These are phyloP conservation scores for Cyaniris semiargus DNA, from an alignment of 2,888 invertebrate genomes.

Conservation along the genomic window DNA sequence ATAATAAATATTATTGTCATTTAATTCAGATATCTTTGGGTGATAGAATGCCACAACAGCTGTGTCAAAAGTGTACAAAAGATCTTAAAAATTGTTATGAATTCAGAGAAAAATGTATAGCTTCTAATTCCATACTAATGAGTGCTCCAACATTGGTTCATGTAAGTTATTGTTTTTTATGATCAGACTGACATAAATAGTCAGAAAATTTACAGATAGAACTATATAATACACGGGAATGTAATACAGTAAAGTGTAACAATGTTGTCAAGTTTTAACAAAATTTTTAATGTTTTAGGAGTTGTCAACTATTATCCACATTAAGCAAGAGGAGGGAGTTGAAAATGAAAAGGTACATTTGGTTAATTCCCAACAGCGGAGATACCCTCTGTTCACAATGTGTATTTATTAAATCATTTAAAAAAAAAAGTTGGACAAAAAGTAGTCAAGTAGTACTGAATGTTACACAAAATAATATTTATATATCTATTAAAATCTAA, in stretches of 20 bases:
- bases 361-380: too few species aligned
- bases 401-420: too few species aligned
- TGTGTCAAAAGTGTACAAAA: slow-evolving; percentile 52
- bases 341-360: background rate
- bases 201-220: too few species aligned
- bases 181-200: too few species aligned
- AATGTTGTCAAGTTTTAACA: too few species aligned
- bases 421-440: too few species aligned
- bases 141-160: slow-evolving; percentile 40
- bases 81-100: slow-evolving; percentile 50
- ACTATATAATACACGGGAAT: too few species aligned
- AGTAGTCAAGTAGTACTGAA: too few species aligned
- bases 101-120: slow-evolving; percentile 57
- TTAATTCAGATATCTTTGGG: slow-evolving; percentile 50
- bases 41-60: slow-evolving; percentile 55
- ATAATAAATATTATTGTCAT: background rate
- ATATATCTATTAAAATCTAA: too few species aligned
- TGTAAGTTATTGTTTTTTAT: slow-evolving; percentile 38
- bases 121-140: slow-evolving; percentile 49
- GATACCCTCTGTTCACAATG: too few species aligned
- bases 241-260: too few species aligned
- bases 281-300: background rate
- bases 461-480: too few species aligned
- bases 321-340: background rate
- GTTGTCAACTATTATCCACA: background rate